These are phyloP conservation scores for Leptopilina boulardi DNA, from an alignment of 1,140 invertebrate genomes.

Conservation along the genomic window DNA sequence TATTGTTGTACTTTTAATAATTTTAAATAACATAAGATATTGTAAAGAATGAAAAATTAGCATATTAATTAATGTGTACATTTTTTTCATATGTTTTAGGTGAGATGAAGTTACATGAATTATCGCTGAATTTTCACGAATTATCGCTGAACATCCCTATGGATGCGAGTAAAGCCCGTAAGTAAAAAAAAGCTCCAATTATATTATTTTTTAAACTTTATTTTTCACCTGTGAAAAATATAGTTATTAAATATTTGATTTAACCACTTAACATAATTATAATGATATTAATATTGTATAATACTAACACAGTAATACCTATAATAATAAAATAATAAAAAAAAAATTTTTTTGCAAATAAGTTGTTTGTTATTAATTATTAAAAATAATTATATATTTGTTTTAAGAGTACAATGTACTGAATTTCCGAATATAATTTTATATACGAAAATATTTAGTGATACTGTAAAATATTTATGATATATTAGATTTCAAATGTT, in stretches of 20 bases:
- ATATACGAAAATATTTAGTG: no score
- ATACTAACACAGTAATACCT: no score
- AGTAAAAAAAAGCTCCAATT: neutral
- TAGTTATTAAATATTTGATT: neutral
- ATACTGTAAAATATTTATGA: no score
- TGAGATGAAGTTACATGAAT: conserved; percentile 14
- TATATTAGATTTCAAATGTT: no score
- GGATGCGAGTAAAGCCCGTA: conserved; percentile 22
- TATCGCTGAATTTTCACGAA: conserved; percentile 13
- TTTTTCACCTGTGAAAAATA: neutral
- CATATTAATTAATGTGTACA: neutral
- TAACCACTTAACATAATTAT: neutral
- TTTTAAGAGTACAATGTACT: no score
- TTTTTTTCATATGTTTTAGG: conserved; percentile 9
- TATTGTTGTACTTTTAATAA: no score
- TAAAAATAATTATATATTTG: no score
- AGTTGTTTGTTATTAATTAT: no score
- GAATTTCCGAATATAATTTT: no score
- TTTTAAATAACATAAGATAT: neutral
- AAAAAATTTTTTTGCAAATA: no score
- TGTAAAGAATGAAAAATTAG: neutral
- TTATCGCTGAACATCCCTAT: conserved; percentile 8
- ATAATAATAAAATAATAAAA: no score
- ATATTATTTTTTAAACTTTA: neutral
- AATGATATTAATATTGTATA: neutral